Evolutionary conservation across 2,888 invertebrate genomes (phyloP).

Genomic region (Lumbricus terrestris): DNA sequence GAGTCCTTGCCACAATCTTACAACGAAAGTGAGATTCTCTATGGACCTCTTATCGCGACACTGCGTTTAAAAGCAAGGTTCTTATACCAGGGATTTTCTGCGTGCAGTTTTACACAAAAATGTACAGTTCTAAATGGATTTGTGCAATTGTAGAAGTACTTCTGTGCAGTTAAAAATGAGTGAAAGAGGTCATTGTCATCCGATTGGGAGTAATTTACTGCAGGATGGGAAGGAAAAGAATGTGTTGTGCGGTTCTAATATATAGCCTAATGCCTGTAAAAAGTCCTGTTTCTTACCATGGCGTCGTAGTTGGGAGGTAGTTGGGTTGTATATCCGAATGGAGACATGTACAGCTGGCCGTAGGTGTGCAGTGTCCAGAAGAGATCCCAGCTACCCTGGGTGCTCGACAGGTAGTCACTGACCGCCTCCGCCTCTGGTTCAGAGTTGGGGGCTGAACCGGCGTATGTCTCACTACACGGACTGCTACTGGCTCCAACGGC

Average conservation of each 20-base stretch:
- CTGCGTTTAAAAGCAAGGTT: not conserved
- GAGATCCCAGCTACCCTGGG: constrained; percentile 22
- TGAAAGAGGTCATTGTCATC: too few species aligned
- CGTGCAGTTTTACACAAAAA: too few species aligned
- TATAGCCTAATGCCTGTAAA: too few species aligned
- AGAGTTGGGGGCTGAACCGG: constrained; percentile 36
- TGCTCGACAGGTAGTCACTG: constrained; percentile 30
- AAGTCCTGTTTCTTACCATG: constrained; percentile 43
- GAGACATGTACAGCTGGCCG: constrained; percentile 66
- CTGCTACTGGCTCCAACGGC: constrained; percentile 34
- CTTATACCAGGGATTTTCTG: too few species aligned
- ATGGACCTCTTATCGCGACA: not conserved
- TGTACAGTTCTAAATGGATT: too few species aligned
- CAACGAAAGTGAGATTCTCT: not conserved
- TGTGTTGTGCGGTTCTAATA: too few species aligned
- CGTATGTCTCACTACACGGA: constrained; percentile 41
- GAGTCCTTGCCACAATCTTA: too few species aligned
- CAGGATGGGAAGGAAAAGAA: too few species aligned
- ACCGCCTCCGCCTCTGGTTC: constrained; percentile 38
- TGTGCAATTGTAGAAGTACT: too few species aligned
- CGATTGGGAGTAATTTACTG: too few species aligned
- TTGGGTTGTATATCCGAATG: constrained; percentile 55
- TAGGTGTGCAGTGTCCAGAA: constrained; percentile 76
- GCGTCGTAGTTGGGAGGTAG: constrained; percentile 42
- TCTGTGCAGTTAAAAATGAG: too few species aligned